Base-by-base conservation (phyloP, 2,888 invertebrate genomes). In the Ferdinandea cuprea region DNA sequence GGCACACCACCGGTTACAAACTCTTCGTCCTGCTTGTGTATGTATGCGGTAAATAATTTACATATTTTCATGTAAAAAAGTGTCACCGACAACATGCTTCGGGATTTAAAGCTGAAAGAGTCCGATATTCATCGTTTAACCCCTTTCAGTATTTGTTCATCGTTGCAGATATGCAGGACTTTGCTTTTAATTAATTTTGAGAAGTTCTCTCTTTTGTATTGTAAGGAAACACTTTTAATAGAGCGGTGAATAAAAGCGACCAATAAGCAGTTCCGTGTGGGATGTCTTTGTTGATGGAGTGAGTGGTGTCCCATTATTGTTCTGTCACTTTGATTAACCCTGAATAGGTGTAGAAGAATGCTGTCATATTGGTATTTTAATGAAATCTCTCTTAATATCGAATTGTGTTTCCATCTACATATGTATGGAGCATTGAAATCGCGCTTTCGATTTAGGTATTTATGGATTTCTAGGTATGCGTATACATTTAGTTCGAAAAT, bases 21-120 rank as follows among this genome's bases (percentile, higher is more conserved):
- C 37, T 54, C 37, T n/a, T n/a, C n/a, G n/a, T n/a, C 15, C 30
- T 48, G 9, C 74, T 9, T 32, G 46, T 42, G 44, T 46, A 35
- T 72, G 68, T 30, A 65, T 76, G 72, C 21, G 52, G 81, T 83
- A 44, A 78, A 77, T 78, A 73, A 83, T 66, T 83, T 78, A 78
- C 77, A 78, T 72, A 78, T 73, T 68, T 77, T 63, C 66, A 72
- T 73, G 68, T 78, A 83, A 78, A 80, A n/a, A 72, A 83, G 72
- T 83, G 78, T 78, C 78, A 73, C 77, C 66, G 72, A 72, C 72
- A 83, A 68, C 81, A 72, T 77, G 72, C 63, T 68, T 28, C 46
- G 54, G 80, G 71, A 72, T 71, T 81, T 77, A 59, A 81, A 59
- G 68, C 69, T 54, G 50, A 69, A 69, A 58, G 48, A 50, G 42